Base-by-base conservation (phyloP, 2,797 vertebrate genomes). In the Pygocentrus nattereri region DNA sequence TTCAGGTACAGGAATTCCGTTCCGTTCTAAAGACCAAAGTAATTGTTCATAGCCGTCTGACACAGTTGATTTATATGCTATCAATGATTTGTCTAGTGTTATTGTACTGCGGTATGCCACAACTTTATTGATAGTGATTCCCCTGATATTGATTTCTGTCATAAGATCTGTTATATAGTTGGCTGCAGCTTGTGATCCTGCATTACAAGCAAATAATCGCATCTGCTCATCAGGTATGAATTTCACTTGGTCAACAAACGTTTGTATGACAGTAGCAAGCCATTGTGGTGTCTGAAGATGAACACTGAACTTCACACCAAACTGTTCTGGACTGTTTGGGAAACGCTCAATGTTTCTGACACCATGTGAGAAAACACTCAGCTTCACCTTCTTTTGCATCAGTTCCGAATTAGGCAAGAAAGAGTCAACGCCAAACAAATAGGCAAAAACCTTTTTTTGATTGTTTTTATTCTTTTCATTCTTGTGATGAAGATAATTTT, bases 161-260 rank as follows among this genome's bases (percentile, higher is more conserved):
- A 80, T 54, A 30, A 80, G 74, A 11, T 41, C 49, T 18, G 58
- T 34, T 70, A 80, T 74, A 41, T 74, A 80, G 15, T 64, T 80
- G 13, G 58, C 54, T 65, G 78, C 78, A 25, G 59, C 59, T 2
- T 65, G 21, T 11, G 70, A 13, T 56, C 78, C 78, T 31, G 78
- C 59, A 80, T 80, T 67, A 27, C 78, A 80, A 31, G 6, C 1
- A 8, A 80, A 65, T 13, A 80, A 74, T 21, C 78, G 38, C 23
- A 72, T 72, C 25, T 47, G 23, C 19, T 59, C 56, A 13, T 73
- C 34, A 11, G 54, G 78, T 31, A 6, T 73, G 41, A 47, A 1
- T 4, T n/a, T 41, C 49, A 15, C 15, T n/a, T 49, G 0, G 27
- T 31, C 2, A 30, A 64, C 31, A 13, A 79, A 73, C 12, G 38